phyloP scores from a whole-genome alignment of 2,113 vertebrate species.

The Piprites chloris region DNA sequence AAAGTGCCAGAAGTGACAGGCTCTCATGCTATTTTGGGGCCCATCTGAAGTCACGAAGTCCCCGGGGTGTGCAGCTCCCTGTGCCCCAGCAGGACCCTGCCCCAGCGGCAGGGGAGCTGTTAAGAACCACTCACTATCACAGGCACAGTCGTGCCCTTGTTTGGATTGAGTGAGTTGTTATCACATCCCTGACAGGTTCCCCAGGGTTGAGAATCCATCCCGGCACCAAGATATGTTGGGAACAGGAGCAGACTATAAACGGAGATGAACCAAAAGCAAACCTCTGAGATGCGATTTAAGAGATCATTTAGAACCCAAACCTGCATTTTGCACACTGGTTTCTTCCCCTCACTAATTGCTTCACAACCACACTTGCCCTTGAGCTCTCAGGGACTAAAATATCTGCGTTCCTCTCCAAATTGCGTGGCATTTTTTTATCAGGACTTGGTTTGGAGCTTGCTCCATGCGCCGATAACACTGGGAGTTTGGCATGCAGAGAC shows the following conservation, averaged over 20 bases:
- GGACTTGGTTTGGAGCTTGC: background rate
- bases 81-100: background rate
- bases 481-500: background rate
- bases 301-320: background rate
- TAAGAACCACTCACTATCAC: background rate
- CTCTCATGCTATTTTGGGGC: background rate
- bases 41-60: background rate
- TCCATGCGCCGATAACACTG: background rate
- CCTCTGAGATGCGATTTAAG: background rate
- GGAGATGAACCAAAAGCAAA: background rate
- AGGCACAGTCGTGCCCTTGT: slow-evolving; percentile 18
- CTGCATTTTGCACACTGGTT: background rate
- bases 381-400: background rate
- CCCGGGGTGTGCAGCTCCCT: accelerated
- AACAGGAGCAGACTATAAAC: slow-evolving; percentile 28
- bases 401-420: background rate
- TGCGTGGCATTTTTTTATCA: background rate
- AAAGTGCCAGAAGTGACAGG: background rate
- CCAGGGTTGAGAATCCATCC: slow-evolving; percentile 18
- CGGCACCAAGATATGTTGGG: background rate
- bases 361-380: background rate
- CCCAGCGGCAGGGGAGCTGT: background rate
- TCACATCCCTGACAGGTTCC: slow-evolving; percentile 45
- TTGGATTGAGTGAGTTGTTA: slow-evolving; percentile 31
- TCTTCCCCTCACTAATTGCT: background rate